Base-by-base conservation (phyloP, 2,888 invertebrate genomes). In the Ennomos fuscantarius region DNA sequence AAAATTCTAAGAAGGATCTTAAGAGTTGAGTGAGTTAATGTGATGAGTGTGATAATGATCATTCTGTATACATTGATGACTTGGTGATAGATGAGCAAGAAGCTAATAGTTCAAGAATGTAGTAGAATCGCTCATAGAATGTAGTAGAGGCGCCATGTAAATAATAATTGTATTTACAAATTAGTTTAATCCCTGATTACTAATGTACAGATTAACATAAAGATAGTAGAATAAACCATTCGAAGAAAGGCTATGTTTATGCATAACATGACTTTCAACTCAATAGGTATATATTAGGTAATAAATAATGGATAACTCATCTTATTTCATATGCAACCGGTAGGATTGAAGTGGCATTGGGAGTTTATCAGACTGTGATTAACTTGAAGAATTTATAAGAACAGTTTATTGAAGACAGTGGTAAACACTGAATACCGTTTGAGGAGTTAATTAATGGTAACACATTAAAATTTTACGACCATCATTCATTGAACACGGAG, bases 231-330 rank as follows among this genome's bases (percentile, higher is more conserved):
- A 55, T 55, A 66, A 64, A 62, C 55, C 56, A 54, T 68, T 66
- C 58, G 53, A 67, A 63, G 68, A 74, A 69, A 51, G 62, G 59
- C 63, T 63, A 72, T 74, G 72, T 70, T 70, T 74, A 74, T 74
- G 70, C 70, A 73, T 69, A 71, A 66, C 70, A 68, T 60, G 64
- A 73, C 76, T 76, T 74, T 76, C 68, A 64, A 77, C 24, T 24
- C 24, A 24, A 5, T 24, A 24, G 24, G 5, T 24, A 41, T 39
- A 67, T 62, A 71, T 68, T 76, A 72, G 73, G 64, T 68, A 60
- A 73, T 73, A 67, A 69, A 68, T 72, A 65, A 70, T 69, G 63
- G 60, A 61, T 6, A 70, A 66, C 73, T 71, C 66, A 51, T 54
- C 60, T 57, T 65, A 72, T 67, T 76, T 71, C 65, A 66, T 70